Evolutionary conservation across 1,140 invertebrate species (phyloP).

Genomic region (Penaeus indicus): DNA sequence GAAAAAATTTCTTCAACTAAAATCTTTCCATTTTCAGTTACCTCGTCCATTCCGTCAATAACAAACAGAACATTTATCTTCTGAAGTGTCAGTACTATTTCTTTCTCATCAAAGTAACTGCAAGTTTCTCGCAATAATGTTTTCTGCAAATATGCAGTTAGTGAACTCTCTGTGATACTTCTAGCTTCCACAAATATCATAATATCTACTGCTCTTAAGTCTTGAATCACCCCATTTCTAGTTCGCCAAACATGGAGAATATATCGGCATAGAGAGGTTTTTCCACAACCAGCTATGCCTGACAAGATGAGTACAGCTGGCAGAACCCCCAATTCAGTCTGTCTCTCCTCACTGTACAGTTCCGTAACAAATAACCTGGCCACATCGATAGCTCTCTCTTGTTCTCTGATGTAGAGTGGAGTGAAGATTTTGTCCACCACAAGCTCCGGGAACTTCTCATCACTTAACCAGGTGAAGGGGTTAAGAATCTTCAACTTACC

Average conservation of each 20-base stretch:
- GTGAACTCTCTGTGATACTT: conserved; percentile 31
- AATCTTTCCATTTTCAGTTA: conserved; percentile 12
- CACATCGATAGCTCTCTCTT: conserved; percentile 6
- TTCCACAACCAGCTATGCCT: conserved; percentile 54
- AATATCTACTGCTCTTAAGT: conserved; percentile 36
- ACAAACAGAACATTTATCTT: conserved; percentile 40
- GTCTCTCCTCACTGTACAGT: neutral
- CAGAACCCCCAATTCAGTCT: neutral
- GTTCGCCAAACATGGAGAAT: conserved; percentile 43
- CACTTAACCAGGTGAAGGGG: conserved; percentile 59
- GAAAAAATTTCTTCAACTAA: conserved; percentile 47
- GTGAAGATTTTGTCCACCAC: conserved; percentile 59
- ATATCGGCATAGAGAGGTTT: conserved; percentile 46
- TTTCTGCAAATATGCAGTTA: conserved; percentile 15
- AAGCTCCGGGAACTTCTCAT: conserved; percentile 55
- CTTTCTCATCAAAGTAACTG: conserved; percentile 48
- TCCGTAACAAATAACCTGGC: conserved; percentile 10
- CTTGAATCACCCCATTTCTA: neutral
- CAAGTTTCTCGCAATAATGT: conserved; percentile 40
- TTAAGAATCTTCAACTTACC: conserved; percentile 53
- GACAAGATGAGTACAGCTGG: conserved; percentile 35
- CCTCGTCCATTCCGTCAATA: conserved; percentile 55
- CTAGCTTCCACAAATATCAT: conserved; percentile 40
- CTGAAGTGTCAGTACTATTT: conserved; percentile 31
- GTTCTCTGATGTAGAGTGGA: conserved; percentile 40